These are phyloP conservation scores for Ganaspis sp. DNA, from an alignment of 1,140 invertebrate genomes.

Conservation along the genomic window DNA sequence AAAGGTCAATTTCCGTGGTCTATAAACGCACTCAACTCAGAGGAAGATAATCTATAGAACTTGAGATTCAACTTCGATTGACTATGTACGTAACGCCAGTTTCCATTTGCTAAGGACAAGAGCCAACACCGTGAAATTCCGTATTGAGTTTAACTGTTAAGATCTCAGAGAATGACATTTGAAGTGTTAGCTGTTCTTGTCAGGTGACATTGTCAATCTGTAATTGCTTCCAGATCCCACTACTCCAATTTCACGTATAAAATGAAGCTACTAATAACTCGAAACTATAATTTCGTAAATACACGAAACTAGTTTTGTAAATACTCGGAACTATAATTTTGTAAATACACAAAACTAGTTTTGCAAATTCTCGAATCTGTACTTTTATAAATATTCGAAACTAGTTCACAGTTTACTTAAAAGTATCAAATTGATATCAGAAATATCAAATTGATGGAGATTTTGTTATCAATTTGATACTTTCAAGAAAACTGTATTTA, in stretches of 20 bases:
- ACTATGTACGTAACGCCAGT: neutral
- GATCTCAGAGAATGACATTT: slow-evolving; percentile 13
- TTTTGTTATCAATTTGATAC: no score
- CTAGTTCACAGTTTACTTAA: no score
- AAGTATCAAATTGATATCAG: no score
- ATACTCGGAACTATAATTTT: no score
- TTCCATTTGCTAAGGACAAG: slow-evolving; percentile 2
- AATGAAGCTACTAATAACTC: no score
- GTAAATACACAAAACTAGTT: no score
- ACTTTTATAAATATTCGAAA: no score
- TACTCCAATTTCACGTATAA: neutral
- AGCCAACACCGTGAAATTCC: slow-evolving; percentile 12
- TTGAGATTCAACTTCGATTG: neutral
- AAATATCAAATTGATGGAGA: no score
- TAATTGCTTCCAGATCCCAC: neutral
- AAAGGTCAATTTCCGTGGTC: neutral
- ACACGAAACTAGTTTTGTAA: no score
- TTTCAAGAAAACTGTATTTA: no score
- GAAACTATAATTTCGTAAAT: no score
- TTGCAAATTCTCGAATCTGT: no score
- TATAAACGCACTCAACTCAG: neutral
- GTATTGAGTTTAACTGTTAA: neutral
- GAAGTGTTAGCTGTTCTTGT: slow-evolving; percentile 15
- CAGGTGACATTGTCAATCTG: neutral
- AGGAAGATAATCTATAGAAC: neutral